phyloP scores from a whole-genome alignment of 2,888 invertebrate genomes.

The Nowickia ferox region DNA sequence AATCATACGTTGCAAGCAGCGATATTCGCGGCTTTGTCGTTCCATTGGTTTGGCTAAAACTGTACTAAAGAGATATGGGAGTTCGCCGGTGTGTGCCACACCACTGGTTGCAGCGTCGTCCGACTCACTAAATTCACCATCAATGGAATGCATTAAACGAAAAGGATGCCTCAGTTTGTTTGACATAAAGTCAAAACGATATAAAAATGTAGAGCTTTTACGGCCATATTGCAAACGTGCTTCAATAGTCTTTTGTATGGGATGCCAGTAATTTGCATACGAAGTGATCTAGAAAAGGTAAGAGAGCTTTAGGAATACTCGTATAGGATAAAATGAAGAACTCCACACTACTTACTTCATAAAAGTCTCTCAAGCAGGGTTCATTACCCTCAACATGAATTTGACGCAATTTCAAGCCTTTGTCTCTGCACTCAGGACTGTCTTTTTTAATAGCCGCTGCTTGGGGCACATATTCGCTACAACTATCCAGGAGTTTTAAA shows the following conservation, averaged over 20 bases:
- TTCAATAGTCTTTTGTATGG: conserved; percentile 54
- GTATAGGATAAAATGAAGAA: not conserved
- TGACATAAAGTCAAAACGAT: conserved; percentile 77
- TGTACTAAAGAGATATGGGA: conserved; percentile 74
- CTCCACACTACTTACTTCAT: conserved; percentile 59
- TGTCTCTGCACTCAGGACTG: conserved; percentile 66
- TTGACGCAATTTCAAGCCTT: conserved; percentile 72
- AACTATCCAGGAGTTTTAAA: conserved; percentile 53
- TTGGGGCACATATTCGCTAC: conserved; percentile 68
- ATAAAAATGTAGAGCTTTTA: conserved; percentile 74
- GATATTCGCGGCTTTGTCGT: conserved; percentile 74
- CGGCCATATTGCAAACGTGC: conserved; percentile 53
- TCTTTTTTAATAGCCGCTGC: conserved; percentile 35
- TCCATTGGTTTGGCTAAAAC: conserved; percentile 67
- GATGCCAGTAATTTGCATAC: conserved; percentile 75
- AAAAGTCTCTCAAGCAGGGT: conserved; percentile 69
- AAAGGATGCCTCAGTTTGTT: conserved; percentile 75
- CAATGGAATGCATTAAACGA: conserved; percentile 70
- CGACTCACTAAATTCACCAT: not conserved
- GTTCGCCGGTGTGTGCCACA: conserved; percentile 76
- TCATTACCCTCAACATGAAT: conserved; percentile 71
- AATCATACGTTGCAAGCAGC: conserved; percentile 76
- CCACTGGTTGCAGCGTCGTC: conserved; percentile 58
- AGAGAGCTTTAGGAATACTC: not conserved
- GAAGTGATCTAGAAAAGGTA: conserved; percentile 72